Evolutionary conservation across 2,113 vertebrate genomes (phyloP).

Genomic region (Syngnathus floridae): DNA sequence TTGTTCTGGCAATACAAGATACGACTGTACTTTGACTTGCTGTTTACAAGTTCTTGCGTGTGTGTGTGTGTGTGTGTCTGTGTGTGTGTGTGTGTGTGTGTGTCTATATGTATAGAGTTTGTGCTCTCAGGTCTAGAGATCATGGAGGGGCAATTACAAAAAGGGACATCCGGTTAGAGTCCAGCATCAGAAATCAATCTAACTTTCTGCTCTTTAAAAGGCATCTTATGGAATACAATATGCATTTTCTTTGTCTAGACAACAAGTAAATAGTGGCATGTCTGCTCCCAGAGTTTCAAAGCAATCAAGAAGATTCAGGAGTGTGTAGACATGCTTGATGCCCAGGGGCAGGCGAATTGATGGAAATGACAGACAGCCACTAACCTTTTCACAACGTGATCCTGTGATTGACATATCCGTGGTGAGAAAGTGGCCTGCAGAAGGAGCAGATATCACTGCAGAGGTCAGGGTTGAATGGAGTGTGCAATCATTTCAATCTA

Average conservation of each 20-base stretch:
- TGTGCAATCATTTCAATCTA: constrained; percentile 47
- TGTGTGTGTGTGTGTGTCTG: neutral
- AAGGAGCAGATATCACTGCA: constrained; percentile 52
- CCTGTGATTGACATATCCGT: constrained; percentile 59
- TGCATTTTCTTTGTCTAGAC: constrained; percentile 1
- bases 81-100: neutral
- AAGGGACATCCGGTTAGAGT: neutral
- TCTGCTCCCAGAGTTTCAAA: neutral
- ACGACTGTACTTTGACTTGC: neutral
- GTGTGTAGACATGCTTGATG: neutral
- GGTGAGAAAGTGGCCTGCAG: constrained; percentile 50
- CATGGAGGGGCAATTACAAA: neutral
- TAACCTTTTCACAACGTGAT: constrained; percentile 43
- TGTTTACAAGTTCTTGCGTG: neutral
- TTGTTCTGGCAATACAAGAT: neutral
- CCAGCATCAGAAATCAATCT: neutral
- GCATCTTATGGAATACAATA: neutral
- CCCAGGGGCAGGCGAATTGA: constrained; percentile 19
- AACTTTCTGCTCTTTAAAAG: neutral
- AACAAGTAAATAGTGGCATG: neutral
- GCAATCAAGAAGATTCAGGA: neutral
- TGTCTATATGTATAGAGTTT: neutral
- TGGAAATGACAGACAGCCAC: constrained; percentile 48
- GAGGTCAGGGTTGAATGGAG: constrained; percentile 60
- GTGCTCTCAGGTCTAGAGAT: constrained; percentile 1